Evolutionary conservation across 2,113 vertebrate genomes (phyloP).

Genomic region (Dolichotis patagonum): DNA sequence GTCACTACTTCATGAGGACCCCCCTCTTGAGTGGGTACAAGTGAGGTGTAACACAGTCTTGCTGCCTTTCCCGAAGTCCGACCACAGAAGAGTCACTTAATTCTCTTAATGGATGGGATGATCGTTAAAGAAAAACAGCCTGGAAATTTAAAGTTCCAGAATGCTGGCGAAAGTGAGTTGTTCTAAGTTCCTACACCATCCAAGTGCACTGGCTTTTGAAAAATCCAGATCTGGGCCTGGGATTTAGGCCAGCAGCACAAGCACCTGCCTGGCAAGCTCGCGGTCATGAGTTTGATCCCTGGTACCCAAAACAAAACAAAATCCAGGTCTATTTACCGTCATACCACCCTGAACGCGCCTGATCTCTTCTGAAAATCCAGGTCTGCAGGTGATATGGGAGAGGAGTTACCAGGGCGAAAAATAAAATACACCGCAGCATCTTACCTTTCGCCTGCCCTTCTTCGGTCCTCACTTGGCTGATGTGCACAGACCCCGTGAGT

Average conservation of each 20-base stretch:
- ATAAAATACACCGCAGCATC: not conserved
- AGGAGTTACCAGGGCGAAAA: not conserved
- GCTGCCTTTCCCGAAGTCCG: not conserved
- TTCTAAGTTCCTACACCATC: not conserved
- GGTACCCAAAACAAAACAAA: too few species aligned
- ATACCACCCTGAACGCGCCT: too few species aligned
- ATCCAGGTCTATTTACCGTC: too few species aligned
- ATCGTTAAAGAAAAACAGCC: not conserved
- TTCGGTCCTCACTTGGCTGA: not conserved
- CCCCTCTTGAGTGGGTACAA: not conserved
- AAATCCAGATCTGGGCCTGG: not conserved
- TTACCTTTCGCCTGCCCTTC: not conserved
- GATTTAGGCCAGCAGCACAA: too few species aligned
- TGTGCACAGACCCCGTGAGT: not conserved
- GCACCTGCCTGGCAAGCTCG: too few species aligned
- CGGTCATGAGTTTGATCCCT: too few species aligned
- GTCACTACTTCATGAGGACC: not conserved
- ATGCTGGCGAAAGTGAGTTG: not conserved
- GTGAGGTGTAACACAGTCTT: not conserved
- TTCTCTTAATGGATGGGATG: not conserved
- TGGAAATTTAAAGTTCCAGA: not conserved
- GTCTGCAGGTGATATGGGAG: not conserved
- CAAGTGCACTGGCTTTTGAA: not conserved
- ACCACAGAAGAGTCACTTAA: constrained; percentile 16
- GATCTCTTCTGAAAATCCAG: not conserved